Base-by-base conservation (phyloP, 2,888 invertebrate genomes). In the Saturnia japonica region DNA sequence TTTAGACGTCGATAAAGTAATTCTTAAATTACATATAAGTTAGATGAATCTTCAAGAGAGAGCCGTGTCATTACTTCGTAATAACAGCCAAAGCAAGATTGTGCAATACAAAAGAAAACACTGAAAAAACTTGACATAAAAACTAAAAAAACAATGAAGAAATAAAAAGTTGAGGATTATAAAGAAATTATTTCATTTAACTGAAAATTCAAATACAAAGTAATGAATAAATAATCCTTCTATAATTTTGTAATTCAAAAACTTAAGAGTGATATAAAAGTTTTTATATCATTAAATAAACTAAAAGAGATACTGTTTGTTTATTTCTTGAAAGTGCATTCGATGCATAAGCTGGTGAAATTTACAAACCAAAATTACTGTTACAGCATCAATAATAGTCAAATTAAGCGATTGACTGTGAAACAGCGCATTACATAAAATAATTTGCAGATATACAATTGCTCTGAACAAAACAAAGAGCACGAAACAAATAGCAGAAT, bases 381-480 rank as follows among this genome's bases (percentile, higher is more conserved):
- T 64, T 64, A 64, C 40, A n/a, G 25, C 34, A 19, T 34, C 62
- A 62, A 62, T 62, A 54, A 11, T 22, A 62, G 34, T 62, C 34
- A 16, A 34, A 62, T 62, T 16, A 62, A 34, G 8, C 64, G 11
- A 64, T 40, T 64, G 64, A 40, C 64, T 64, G n/a, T 64, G 64
- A 40, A 64, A 40, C 40, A 9, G 40, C 9, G n/a, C n/a, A 40
- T 57, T 57, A 57, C n/a, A 19, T 64, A 34, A 40, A 64, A 64
- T 40, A 7, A 40, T 40, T 64, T 40, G 11, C 16, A 6, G n/a
- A n/a, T 12, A 64, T 40, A 40, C n/a, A 64, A 40, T 40, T 64
- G 40, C 64, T 8, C 1, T 16, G 40, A 64, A 64, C 40, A 40
- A 19, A 64, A 40, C n/a, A 40, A 64, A 40, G 34, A 62, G 28